phyloP scores from a whole-genome alignment of 2,113 vertebrate species.

The Capricornis sumatraensis region DNA sequence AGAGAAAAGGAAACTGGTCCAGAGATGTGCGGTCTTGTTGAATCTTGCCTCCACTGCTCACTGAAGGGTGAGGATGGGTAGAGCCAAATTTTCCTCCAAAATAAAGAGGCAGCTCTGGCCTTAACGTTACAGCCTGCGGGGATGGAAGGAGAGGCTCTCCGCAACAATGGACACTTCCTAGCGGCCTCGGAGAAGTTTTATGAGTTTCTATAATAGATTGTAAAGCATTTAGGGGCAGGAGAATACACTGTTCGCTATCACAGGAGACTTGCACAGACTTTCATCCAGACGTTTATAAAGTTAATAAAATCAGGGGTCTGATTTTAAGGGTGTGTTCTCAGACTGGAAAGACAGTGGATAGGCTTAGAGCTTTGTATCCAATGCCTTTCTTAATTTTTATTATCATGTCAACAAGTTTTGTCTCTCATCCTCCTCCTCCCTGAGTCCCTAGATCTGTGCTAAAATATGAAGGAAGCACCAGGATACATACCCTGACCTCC shows the following conservation, averaged over 20 bases:
- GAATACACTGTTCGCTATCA: not conserved
- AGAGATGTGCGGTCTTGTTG: not conserved
- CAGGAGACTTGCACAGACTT: not conserved
- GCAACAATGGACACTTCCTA: not conserved
- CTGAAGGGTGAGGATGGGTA: not conserved
- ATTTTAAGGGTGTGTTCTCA: not conserved
- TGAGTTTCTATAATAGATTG: not conserved
- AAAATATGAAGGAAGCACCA: not conserved
- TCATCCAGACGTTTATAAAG: not conserved
- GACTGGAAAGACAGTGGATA: not conserved
- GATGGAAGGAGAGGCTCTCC: rapidly evolving
- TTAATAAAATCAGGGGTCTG: not conserved
- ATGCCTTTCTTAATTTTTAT: not conserved
- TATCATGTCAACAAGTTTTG: not conserved
- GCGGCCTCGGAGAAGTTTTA: not conserved
- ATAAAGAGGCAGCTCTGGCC: not conserved
- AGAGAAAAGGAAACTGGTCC: not conserved
- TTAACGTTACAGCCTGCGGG: not conserved
- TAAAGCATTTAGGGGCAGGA: not conserved
- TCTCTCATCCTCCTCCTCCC: not conserved
- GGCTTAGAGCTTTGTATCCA: not conserved
- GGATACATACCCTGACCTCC: not conserved
- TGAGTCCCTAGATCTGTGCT: not conserved
- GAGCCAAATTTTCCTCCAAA: not conserved
- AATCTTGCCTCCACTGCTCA: not conserved